Evolutionary conservation across 1,140 invertebrate species (phyloP).

Genomic region (Bradynema listronoti): DNA sequence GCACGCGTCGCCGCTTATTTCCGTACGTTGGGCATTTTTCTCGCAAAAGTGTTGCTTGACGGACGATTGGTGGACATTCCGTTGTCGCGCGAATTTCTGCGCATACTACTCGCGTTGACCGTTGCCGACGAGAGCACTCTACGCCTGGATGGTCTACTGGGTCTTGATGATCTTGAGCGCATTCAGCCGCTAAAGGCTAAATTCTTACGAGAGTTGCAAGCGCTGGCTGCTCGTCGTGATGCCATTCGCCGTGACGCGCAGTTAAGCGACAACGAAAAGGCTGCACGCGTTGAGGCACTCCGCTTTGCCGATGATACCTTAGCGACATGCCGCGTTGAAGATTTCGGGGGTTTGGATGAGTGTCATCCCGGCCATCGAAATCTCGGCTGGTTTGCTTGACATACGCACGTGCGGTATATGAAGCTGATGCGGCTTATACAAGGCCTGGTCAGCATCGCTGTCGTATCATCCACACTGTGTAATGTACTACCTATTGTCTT

Average conservation of each 20-base stretch:
- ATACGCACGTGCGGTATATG: too few species aligned
- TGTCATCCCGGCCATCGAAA: too few species aligned
- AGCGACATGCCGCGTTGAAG: slow-evolving; percentile 67
- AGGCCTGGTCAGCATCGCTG: too few species aligned
- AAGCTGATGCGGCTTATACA: too few species aligned
- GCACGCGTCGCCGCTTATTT: slow-evolving; percentile 65
- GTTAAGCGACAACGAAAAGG: slow-evolving; percentile 62
- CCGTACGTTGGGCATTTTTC: slow-evolving; percentile 82
- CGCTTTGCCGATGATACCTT: slow-evolving; percentile 57
- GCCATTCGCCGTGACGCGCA: slow-evolving; percentile 53
- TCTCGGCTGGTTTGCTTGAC: too few species aligned
- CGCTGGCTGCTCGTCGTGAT: slow-evolving; percentile 66
- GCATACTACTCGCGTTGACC: slow-evolving; percentile 69
- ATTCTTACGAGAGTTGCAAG: slow-evolving; percentile 62
- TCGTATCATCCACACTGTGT: too few species aligned
- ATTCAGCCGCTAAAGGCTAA: slow-evolving; percentile 75
- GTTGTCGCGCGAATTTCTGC: slow-evolving; percentile 83
- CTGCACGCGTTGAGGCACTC: slow-evolving; percentile 60
- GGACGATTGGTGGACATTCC: slow-evolving; percentile 91
- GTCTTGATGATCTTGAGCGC: slow-evolving; percentile 72
- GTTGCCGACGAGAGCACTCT: slow-evolving; percentile 32
- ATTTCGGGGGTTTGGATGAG: too few species aligned
- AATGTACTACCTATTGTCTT: too few species aligned
- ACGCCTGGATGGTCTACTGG: slow-evolving; percentile 67
- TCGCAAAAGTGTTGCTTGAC: slow-evolving; percentile 75